Evolutionary conservation across 2,888 invertebrate species (phyloP).

Genomic region (Cryptophagus acutangulus): DNA sequence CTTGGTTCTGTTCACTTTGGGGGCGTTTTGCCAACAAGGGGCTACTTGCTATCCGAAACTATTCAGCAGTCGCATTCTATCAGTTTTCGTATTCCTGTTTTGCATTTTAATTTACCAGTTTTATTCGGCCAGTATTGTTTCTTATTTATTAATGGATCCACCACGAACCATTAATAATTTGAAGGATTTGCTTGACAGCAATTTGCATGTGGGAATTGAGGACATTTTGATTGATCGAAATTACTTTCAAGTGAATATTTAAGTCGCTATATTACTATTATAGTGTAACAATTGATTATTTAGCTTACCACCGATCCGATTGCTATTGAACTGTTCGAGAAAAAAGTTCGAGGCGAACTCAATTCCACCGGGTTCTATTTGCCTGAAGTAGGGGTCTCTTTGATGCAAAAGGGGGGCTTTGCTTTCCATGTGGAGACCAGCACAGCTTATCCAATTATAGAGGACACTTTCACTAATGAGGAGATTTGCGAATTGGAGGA

Average conservation of each 20-base stretch:
- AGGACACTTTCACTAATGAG: slow-evolving; percentile 58
- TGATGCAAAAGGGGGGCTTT: slow-evolving; percentile 61
- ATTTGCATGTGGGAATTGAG: slow-evolving; percentile 58
- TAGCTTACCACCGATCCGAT: slow-evolving; percentile 62
- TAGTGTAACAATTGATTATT: not conserved
- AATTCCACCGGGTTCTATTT: slow-evolving; percentile 49
- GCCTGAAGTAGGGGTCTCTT: slow-evolving; percentile 54
- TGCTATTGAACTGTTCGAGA: slow-evolving; percentile 55
- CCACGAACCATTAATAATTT: slow-evolving; percentile 58
- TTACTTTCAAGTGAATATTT: slow-evolving; percentile 55
- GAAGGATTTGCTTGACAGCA: slow-evolving; percentile 55
- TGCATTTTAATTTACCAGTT: slow-evolving; percentile 62
- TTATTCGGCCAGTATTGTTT: slow-evolving; percentile 66
- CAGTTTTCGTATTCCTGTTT: slow-evolving; percentile 46
- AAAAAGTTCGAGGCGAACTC: slow-evolving; percentile 49
- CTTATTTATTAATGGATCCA: slow-evolving; percentile 58
- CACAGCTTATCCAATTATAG: slow-evolving; percentile 64
- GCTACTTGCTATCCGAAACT: slow-evolving; percentile 31
- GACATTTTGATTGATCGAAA: slow-evolving; percentile 60
- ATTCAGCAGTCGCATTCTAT: slow-evolving; percentile 35
- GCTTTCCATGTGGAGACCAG: slow-evolving; percentile 67
- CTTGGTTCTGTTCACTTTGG: slow-evolving; percentile 46
- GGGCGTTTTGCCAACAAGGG: slow-evolving; percentile 43
- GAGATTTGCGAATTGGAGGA: slow-evolving; percentile 65
- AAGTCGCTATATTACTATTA: not conserved